Evolutionary conservation across 1,140 invertebrate genomes (phyloP).

Genomic region (Maconellicoccus hirsutus): DNA sequence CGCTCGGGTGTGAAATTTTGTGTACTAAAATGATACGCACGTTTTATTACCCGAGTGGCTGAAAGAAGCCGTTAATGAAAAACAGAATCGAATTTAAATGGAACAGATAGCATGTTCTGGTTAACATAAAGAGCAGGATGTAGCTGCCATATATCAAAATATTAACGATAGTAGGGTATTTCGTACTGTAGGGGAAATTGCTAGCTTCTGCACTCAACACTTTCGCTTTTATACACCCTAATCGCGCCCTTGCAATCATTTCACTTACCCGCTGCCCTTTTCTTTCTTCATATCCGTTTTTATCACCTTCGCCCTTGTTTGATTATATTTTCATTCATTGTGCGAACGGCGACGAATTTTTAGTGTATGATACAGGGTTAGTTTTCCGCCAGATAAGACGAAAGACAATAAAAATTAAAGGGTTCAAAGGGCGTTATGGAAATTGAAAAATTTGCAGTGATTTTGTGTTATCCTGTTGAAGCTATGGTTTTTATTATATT

Average conservation of each 20-base stretch:
- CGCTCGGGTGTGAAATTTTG: no score
- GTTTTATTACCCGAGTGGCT: neutral
- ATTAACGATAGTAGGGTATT: neutral
- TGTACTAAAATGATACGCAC: no score
- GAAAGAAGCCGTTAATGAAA: conserved; percentile 3
- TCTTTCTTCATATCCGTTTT: conserved; percentile 2
- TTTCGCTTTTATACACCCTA: conserved; percentile 15
- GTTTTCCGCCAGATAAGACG: neutral
- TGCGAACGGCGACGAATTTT: neutral
- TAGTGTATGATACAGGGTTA: neutral
- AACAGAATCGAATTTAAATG: conserved; percentile 19
- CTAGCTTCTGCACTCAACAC: conserved; percentile 21
- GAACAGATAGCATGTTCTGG: conserved; percentile 14
- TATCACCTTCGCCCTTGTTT: conserved; percentile 6
- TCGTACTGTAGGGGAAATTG: conserved; percentile 14
- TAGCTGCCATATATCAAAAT: conserved; percentile 19
- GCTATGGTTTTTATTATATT: no score
- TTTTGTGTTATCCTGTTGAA: no score
- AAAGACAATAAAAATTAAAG: neutral
- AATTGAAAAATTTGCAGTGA: no score
- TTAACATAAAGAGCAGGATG: conserved; percentile 19
- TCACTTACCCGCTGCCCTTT: conserved; percentile 12
- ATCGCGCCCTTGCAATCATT: neutral
- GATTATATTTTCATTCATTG: conserved; percentile 16
- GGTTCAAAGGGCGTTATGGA: neutral